Evolutionary conservation across 2,113 vertebrate genomes (phyloP).

Genomic region (Psittacara wagleri): DNA sequence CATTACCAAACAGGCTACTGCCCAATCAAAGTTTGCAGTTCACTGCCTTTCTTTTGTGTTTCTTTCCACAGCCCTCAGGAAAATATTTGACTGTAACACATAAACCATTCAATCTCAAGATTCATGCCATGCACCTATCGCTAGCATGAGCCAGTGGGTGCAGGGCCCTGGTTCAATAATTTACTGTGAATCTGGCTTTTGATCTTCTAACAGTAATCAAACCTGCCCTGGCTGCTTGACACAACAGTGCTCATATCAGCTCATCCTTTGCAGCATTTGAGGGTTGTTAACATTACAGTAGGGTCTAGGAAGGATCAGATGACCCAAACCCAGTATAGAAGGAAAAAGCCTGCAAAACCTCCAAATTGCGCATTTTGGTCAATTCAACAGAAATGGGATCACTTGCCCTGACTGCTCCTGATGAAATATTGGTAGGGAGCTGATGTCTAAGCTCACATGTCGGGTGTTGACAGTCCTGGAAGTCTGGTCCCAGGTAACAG

Average conservation of each 20-base stretch:
- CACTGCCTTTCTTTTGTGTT: not conserved
- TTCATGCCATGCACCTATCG: not conserved
- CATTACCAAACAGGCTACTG: not conserved
- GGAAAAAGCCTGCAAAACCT: not conserved
- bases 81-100: not conserved
- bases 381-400: not conserved
- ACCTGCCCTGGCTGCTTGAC: not conserved
- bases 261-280: not conserved
- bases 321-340: not conserved
- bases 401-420: not conserved
- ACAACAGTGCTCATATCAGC: accelerated
- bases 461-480: not conserved
- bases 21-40: not conserved
- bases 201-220: not conserved
- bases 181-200: not conserved
- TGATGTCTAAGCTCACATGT: not conserved
- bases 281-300: not conserved
- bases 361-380: not conserved
- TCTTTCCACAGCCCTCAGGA: not conserved
- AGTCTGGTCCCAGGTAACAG: not conserved
- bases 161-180: not conserved
- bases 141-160: accelerated
- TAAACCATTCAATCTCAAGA: not conserved
- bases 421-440: no score
- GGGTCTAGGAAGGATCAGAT: not conserved